A percentile compares a stretch with the other conserved stretches of the same genome.
Evolutionary conservation across 2,888 invertebrate genomes (phyloP).

Genomic region (Platerodrilus igneus): DNA sequence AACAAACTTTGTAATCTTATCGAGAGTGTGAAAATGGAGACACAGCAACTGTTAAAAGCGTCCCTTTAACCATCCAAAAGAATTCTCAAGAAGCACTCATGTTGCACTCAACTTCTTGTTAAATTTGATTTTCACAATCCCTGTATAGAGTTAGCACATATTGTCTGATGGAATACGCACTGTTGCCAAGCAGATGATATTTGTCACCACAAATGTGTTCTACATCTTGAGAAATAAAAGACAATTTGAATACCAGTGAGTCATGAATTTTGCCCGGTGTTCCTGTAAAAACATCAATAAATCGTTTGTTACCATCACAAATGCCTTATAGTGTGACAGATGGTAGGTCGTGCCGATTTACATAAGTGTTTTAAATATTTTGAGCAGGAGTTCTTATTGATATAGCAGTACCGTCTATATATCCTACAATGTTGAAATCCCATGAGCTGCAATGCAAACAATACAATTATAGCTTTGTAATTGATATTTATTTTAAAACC

Average conservation of each 20-base stretch:
- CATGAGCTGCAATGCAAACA: too few relatives aligned
- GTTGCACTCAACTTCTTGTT: too few relatives aligned
- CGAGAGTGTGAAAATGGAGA: too few relatives aligned
- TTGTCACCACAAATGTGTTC: neutral
- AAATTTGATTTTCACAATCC: neutral
- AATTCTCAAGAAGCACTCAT: too few relatives aligned
- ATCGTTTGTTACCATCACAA: constrained; percentile 23
- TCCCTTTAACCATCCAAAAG: too few relatives aligned
- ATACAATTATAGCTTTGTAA: too few relatives aligned
- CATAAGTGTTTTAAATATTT: constrained; percentile 28
- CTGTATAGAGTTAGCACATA: neutral
- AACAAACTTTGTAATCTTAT: too few relatives aligned
- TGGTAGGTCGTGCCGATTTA: constrained; percentile 22
- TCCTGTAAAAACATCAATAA: constrained; percentile 22
- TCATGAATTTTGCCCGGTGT: neutral
- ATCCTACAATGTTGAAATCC: constrained; percentile 9
- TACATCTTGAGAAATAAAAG: neutral
- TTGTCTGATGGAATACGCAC: neutral
- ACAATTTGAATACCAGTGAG: neutral
- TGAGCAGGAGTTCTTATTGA: constrained; percentile 24
- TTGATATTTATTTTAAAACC: too few relatives aligned
- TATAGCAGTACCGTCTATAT: too few relatives aligned
- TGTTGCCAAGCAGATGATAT: neutral
- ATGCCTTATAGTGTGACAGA: constrained; percentile 27
- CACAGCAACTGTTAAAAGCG: too few relatives aligned